These are phyloP conservation scores for Lacanobia oleracea DNA, from an alignment of 2,888 invertebrate species.

Conservation along the genomic window DNA sequence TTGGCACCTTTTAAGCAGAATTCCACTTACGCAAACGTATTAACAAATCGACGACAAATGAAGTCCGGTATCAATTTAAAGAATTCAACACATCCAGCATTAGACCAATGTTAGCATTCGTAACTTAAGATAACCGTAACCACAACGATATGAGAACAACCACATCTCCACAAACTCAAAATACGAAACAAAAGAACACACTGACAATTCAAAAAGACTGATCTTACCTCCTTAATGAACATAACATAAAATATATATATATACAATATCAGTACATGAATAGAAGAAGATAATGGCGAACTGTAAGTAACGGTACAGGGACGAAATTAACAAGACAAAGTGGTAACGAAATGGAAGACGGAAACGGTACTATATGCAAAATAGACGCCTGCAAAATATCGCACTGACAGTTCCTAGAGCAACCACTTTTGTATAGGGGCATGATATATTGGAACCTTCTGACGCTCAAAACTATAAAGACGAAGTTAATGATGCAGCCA, in stretches of 20 bases:
- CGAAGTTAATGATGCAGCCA: neutral
- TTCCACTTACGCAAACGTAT: neutral
- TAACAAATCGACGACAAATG: neutral
- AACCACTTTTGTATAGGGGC: conserved; percentile 36
- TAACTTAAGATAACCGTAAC: neutral
- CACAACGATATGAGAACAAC: neutral
- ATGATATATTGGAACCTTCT: conserved; percentile 43
- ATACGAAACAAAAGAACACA: neutral
- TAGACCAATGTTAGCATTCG: neutral
- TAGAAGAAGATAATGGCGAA: conserved; percentile 59
- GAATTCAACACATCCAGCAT: neutral
- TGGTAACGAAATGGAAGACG: conserved; percentile 56
- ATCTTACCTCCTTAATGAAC: conserved; percentile 41
- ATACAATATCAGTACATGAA: conserved; percentile 56
- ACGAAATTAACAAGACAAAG: conserved; percentile 61
- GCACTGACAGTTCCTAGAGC: conserved; percentile 41
- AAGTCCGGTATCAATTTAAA: neutral
- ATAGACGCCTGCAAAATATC: conserved; percentile 54
- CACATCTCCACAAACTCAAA: conserved; percentile 3
- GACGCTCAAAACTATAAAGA: conserved; percentile 7
- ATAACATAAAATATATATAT: no score
- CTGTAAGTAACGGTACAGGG: conserved; percentile 64
- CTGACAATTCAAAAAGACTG: conserved; percentile 1
- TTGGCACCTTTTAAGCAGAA: neutral
- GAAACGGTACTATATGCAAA: conserved; percentile 70